Conservation (phyloP, 2,888 invertebrate species). For the Pristionchus fissidentatus region DNA sequence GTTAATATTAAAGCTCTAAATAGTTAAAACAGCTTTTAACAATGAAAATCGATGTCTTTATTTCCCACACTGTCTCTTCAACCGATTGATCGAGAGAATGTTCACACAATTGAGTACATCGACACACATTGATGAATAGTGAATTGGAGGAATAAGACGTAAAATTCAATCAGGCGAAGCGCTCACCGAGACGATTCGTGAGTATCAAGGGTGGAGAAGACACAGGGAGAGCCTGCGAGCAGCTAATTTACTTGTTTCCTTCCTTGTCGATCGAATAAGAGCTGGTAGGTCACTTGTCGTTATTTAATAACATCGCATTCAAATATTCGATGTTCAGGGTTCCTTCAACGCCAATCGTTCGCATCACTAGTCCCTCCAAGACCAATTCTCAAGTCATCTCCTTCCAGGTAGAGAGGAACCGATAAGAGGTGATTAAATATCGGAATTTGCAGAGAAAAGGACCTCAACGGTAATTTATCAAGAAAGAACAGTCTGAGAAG, state of each 20-base stretch:
- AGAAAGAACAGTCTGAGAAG: conserved; percentile 26
- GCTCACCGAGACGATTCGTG: conserved; percentile 61
- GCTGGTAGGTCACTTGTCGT: conserved; percentile 46
- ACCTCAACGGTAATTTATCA: conserved; percentile 30
- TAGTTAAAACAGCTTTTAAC: too few relatives aligned
- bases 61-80: too few relatives aligned
- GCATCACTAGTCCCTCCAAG: not conserved
- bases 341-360: conserved; percentile 11
- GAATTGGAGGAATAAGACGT: too few relatives aligned
- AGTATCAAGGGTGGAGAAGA: conserved; percentile 64
- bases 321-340: not conserved
- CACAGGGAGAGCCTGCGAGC: conserved; percentile 62
- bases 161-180: too few relatives aligned
- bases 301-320: too few relatives aligned
- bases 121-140: too few relatives aligned
- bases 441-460: not conserved
- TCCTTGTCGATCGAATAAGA: conserved; percentile 63
- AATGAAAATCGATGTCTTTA: too few relatives aligned
- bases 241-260: conserved; percentile 64
- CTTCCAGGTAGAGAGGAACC: not conserved
- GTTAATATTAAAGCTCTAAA: too few relatives aligned
- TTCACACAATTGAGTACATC: too few relatives aligned
- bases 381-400: conserved; percentile 41
- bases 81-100: too few relatives aligned
- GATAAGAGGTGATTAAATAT: not conserved